Percentiles rank a stretch among this genome's conserved stretches.
These are phyloP conservation scores for Oryzias curvinotus DNA, from an alignment of 2,113 vertebrate genomes.

Conservation along the genomic window DNA sequence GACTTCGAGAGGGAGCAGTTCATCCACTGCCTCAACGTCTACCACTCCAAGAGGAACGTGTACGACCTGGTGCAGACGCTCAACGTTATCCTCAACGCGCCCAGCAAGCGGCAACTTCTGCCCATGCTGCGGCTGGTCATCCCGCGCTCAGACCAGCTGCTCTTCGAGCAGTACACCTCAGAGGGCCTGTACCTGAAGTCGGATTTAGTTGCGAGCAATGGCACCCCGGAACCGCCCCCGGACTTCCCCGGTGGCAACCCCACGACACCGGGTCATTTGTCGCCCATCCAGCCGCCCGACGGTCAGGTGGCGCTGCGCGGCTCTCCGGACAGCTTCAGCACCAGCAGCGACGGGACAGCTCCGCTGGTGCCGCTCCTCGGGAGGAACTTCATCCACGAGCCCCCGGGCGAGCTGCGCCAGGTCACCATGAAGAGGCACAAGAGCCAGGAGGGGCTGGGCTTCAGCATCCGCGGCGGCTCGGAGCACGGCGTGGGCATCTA, in stretches of 20 bases:
- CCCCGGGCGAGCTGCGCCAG: constrained; percentile 82
- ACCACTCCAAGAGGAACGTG: constrained; percentile 94
- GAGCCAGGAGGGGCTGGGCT: constrained; percentile 92
- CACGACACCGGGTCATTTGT: constrained; percentile 49
- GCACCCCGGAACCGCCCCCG: constrained; percentile 56
- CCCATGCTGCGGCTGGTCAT: constrained; percentile 94
- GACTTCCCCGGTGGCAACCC: constrained; percentile 63
- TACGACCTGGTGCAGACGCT: constrained; percentile 95
- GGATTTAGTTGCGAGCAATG: constrained; percentile 67
- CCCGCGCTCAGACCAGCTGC: constrained; percentile 94
- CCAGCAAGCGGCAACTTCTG: constrained; percentile 89
- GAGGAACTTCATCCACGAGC: constrained; percentile 75
- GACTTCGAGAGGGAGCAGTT: constrained; percentile 93
- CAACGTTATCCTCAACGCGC: constrained; percentile 89
- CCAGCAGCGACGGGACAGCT: constrained; percentile 75
- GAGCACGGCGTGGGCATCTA: constrained; percentile 97
- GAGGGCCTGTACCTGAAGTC: constrained; percentile 90
- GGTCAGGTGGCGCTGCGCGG: constrained; percentile 67
- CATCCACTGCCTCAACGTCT: constrained; percentile 93
- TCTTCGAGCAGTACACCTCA: constrained; percentile 96
- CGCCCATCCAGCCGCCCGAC: constrained; percentile 42
- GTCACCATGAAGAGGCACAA: constrained; percentile 89
- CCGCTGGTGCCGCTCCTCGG: constrained; percentile 76
- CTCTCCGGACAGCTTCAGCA: constrained; percentile 77
- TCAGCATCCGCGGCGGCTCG: constrained; percentile 95